Evolutionary conservation across 2,797 vertebrate species (phyloP), one percentile per base, ranked within the genome.

Genomic region (Rhinatrema bivittatum): DNA sequence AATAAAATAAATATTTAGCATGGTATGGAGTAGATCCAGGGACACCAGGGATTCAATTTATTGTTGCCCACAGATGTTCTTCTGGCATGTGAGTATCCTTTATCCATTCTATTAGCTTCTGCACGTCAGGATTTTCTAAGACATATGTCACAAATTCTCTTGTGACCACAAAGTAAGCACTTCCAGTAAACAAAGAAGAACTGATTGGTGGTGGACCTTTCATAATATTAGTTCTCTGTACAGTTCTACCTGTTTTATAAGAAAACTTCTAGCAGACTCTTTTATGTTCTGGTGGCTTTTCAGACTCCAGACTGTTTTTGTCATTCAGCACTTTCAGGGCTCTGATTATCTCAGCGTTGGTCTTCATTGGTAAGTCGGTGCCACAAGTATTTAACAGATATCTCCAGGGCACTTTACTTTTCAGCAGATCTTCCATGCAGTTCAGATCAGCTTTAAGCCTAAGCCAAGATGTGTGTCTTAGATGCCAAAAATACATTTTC

Each of bases 61-160:
- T 66, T 0, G 91, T 94, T 30, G 91, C 90, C 91, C 93, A 96
- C 9, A 96, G 34, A 25, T 90, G 71, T 25, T 98, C 94, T 6
- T 98, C 93, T 0, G 94, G 94, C 38, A 93, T 94, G 46, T 87
- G 91, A 0, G 91, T 94, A 61, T 98, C 94, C 46, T 86, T 84
- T 27, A 66, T 81, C 94, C 93, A 96, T 29, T 92, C 83, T 0
- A 94, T 37, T 3, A 97, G 61, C 1, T 20, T 32, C 21, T 45
- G 78, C 6, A 54, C 70, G 0, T 37, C 54, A n/a, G 50, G 60
- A 50, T 76, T 63, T 38, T 75, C 7, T 4, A 91, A 58, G 15
- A 93, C 5, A 1, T 91, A 68, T 7, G 48, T 58, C 46, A 96
- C 83, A 22, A 96, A 97, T 10, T 57, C 78, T 45, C 89, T 78